phyloP scores from a whole-genome alignment of 2,797 vertebrate species.

The Platalea minor region DNA sequence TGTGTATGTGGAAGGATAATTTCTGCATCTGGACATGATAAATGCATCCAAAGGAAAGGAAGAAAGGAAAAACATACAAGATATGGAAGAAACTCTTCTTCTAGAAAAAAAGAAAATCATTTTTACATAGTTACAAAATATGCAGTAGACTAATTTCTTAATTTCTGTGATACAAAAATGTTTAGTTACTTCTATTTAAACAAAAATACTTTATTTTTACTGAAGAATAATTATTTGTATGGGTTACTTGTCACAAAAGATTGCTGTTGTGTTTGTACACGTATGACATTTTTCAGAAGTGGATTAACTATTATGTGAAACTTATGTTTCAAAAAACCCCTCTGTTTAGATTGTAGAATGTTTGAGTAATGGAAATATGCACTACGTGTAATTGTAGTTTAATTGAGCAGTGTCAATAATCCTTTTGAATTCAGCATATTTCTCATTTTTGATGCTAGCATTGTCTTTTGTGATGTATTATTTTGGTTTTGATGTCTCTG shows the following conservation, averaged over 20 bases:
- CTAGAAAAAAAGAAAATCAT: background rate
- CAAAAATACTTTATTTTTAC: background rate
- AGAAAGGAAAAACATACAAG: background rate
- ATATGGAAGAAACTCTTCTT: background rate
- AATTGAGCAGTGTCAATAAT: background rate
- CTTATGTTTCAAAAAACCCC: background rate
- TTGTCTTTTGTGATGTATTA: constrained; percentile 10
- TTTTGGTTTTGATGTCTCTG: constrained; percentile 34
- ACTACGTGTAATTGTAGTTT: background rate
- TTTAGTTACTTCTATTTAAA: background rate
- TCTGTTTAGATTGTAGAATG: background rate
- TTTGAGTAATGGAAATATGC: background rate
- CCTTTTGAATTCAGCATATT: background rate
- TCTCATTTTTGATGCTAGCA: background rate
- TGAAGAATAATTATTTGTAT: background rate
- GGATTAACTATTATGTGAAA: background rate
- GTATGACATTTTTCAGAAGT: constrained; percentile 22
- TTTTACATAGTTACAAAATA: background rate
- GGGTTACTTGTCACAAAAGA: background rate
- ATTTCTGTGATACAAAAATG: background rate
- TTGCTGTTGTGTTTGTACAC: constrained; percentile 10
- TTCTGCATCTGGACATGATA: background rate
- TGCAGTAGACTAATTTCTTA: background rate
- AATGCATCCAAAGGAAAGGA: background rate
- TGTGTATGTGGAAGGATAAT: background rate